Evolutionary conservation across 2,888 invertebrate genomes (phyloP), one percentile per base, ranked within the genome.

Genomic region (Empis stercorea): DNA sequence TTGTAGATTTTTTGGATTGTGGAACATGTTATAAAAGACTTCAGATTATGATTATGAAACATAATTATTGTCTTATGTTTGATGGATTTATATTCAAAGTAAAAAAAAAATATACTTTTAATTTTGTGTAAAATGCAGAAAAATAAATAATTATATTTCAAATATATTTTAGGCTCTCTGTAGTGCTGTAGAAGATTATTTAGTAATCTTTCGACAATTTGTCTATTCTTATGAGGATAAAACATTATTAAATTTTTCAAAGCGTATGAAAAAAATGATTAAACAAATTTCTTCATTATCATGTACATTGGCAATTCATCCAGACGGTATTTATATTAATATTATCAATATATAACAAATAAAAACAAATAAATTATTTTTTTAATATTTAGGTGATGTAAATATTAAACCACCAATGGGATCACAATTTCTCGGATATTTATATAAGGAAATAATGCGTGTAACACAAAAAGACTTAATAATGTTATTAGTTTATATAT

Each of bases 101-200:
- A 49, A 47, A n/a, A n/a, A n/a, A n/a, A n/a, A n/a, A n/a, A n/a
- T n/a, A n/a, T n/a, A n/a, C n/a, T n/a, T n/a, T n/a, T n/a, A n/a
- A n/a, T n/a, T n/a, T n/a, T n/a, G n/a, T n/a, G n/a, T n/a, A n/a
- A n/a, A n/a, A n/a, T n/a, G n/a, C n/a, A n/a, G n/a, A n/a, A n/a
- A n/a, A n/a, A n/a, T n/a, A n/a, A n/a, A 39, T 20, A 41, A 34
- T 3, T 45, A 34, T 30, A 23, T 14, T 20, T 39, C 16, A 11
- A 15, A 2, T 3, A 30, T 20, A 30, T 55, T 54, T 1, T 45
- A 81, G 81, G 77, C 80, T 6, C 69, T 80, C 40, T 76, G 80
- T 53, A 75, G 77, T 53, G 76, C 76, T 15, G 68, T 82, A 16
- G 70, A 74, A 47, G 70, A 72, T 14, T 81, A 79, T 56, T 62